These are phyloP conservation scores for Nomada goodeniana DNA, from an alignment of 2,888 invertebrate species.

Conservation along the genomic window DNA sequence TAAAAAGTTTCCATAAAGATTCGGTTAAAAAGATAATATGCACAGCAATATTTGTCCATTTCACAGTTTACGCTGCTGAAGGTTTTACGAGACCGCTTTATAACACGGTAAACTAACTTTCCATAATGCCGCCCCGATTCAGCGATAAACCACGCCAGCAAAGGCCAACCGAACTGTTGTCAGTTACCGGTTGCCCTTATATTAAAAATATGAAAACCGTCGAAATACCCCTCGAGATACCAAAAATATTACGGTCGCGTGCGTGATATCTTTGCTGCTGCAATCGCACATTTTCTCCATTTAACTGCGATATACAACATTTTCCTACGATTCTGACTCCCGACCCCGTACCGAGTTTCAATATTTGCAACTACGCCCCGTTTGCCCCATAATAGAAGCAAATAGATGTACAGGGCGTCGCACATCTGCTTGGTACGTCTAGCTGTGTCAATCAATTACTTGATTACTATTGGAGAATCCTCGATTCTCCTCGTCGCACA, in stretches of 20 bases:
- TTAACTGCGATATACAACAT: background rate
- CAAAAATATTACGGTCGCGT: no score
- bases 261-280: background rate
- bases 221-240: no score
- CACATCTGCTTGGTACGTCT: constrained; percentile 15
- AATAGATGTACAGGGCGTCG: background rate
- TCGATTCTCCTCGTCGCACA: constrained; percentile 36
- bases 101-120: constrained; percentile 39
- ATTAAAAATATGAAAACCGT: no score
- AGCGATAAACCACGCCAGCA: constrained; percentile 36
- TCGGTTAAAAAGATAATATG: constrained; percentile 14
- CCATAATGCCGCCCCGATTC: constrained; percentile 34
- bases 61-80: constrained; percentile 3
- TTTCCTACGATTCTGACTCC: background rate
- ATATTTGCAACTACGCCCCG: background rate
- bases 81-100: constrained; percentile 43
- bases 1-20: constrained; percentile 39
- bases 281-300: background rate
- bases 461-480: constrained; percentile 36
- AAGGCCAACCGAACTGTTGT: background rate
- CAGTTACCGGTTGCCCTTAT: background rate
- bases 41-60: constrained; percentile 41
- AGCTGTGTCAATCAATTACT: constrained; percentile 42
- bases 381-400: background rate
- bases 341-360: background rate